These are phyloP conservation scores for Mastigias papua DNA, from an alignment of 30 jellyfish, hydroid and myxozoan species.

Conservation along the genomic window DNA sequence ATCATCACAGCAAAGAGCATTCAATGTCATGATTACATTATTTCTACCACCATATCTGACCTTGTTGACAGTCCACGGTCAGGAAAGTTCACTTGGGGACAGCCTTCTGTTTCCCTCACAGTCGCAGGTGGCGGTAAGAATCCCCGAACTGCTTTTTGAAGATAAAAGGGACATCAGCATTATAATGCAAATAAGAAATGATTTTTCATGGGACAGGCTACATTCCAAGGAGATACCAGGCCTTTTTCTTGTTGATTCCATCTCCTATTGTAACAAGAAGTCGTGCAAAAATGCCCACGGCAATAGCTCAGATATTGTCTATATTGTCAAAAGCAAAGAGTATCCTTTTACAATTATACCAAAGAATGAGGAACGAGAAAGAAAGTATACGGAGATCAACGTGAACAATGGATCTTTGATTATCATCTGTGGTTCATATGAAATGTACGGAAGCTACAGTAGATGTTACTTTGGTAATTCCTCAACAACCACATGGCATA, in stretches of 20 bases:
- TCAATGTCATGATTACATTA: slow-evolving; percentile 13
- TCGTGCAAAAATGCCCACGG: slow-evolving; percentile 5
- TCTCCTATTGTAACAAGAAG: slow-evolving; percentile 38
- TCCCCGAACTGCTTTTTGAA: slow-evolving; percentile 22
- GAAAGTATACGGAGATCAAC: neutral
- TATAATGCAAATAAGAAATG: slow-evolving; percentile 10
- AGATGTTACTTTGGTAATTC: slow-evolving; percentile 29
- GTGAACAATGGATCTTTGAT: slow-evolving; percentile 8
- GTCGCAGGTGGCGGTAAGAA: slow-evolving; percentile 20
- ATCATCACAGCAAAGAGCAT: slow-evolving; percentile 29
- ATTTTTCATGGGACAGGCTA: slow-evolving; percentile 3
- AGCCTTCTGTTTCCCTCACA: neutral
- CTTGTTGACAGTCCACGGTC: slow-evolving; percentile 18
- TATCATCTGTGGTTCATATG: slow-evolving; percentile 26
- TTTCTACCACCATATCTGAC: slow-evolving; percentile 54
- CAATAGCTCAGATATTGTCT: neutral
- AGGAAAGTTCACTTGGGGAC: slow-evolving; percentile 29
- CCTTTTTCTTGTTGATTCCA: slow-evolving; percentile 25
- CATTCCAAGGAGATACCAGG: neutral
- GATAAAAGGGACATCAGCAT: neutral
- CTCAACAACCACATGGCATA: slow-evolving; percentile 30
- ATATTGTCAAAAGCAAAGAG: slow-evolving; percentile 9
- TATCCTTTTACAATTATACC: neutral
- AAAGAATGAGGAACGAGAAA: neutral
- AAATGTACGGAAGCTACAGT: neutral